Base-by-base conservation (phyloP, 2,888 invertebrate genomes). In the Spodoptera picta region DNA sequence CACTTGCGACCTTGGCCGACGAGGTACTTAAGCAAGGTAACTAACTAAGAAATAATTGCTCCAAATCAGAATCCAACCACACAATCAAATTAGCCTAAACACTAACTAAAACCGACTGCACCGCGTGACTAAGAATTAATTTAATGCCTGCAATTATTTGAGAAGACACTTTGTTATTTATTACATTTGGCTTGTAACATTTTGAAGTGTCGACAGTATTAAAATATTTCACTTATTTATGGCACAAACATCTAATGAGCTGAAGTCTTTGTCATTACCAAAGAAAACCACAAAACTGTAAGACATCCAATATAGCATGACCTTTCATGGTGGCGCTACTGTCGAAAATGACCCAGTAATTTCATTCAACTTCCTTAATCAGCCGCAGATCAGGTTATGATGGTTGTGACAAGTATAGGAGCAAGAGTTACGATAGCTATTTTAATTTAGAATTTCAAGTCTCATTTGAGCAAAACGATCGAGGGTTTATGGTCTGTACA, bases 211-310 rank as follows among this genome's bases (percentile, higher is more conserved):
- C 54, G 69, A 78, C 70, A 67, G 56, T 52, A 54, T 65, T 68
- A 61, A 73, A 63, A 65, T 77, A 71, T 74, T 62, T 52, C 48
- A 67, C 56, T 69, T 79, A 78, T 76, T 72, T 72, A 76, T 54
- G 72, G 74, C 50, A 45, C 27, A 59, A 43, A 23, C 47, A 42
- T 62, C 59, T 75, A 74, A 77, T 77, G 70, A 76, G 70, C 61
- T 49, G 10, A 36, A 48, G 41, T 68, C 31, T 62, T 63, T 66
- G 74, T 63, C 54, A 58, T 51, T 61, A 54, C 48, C 31, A 69
- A 73, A 76, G 49, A 51, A 45, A 69, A 76, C 24, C 41, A 68
- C 4, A 44, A 61, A 44, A 59, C 53, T 24, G 7, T 43, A 50
- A 11, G 2, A 0, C 14, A 12, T 1, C 23, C 52, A 41, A 7